A percentile compares a stretch with the other conserved stretches of the same genome.
These are phyloP conservation scores for Myripristis jacobus DNA, from an alignment of 2,797 vertebrate species.

Conservation along the genomic window DNA sequence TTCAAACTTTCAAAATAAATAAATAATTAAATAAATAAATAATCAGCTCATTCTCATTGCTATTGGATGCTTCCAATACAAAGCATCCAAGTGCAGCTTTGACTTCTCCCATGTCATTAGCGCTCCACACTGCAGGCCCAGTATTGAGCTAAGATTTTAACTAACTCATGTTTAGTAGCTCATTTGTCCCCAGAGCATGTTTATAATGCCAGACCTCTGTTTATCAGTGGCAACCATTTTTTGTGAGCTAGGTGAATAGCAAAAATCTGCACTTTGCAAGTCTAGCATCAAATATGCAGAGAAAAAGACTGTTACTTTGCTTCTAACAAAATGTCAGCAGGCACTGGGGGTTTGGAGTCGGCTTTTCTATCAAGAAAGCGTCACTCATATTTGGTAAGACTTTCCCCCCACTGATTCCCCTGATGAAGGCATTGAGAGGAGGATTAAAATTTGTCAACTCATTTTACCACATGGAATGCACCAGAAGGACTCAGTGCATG, in stretches of 20 bases:
- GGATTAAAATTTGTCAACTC: not conserved
- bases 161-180: not conserved
- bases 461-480: not conserved
- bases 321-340: constrained; percentile 21
- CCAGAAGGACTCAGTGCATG: not conserved
- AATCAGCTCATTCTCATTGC: too few relatives aligned
- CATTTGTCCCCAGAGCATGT: not conserved
- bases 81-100: too few relatives aligned
- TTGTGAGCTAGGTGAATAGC: too few relatives aligned
- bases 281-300: constrained; percentile 16
- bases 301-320: constrained; percentile 1
- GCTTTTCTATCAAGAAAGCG: not conserved
- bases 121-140: not conserved
- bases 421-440: not conserved
- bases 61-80: too few relatives aligned
- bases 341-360: constrained; percentile 9
- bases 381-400: not conserved
- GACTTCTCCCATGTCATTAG: not conserved
- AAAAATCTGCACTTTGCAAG: constrained; percentile 14
- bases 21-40: too few relatives aligned
- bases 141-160: not conserved
- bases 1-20: too few relatives aligned
- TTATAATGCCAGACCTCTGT: constrained; percentile 1
- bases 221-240: not conserved
- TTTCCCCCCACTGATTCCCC: not conserved